phyloP scores from a whole-genome alignment of 2,797 vertebrate genomes.

The Melanotaenia nigrans region DNA sequence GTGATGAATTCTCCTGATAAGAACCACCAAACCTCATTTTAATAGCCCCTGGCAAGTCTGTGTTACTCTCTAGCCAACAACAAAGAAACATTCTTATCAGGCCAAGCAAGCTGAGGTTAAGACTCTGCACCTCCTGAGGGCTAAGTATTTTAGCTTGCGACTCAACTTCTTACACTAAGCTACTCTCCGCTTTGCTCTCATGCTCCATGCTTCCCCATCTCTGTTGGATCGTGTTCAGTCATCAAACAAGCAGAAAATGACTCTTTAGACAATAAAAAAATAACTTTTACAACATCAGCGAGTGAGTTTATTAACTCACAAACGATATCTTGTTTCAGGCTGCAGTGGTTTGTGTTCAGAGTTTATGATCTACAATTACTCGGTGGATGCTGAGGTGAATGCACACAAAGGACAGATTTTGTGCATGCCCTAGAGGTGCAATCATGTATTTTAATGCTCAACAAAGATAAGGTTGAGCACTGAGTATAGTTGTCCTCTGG shows the following conservation, averaged over 20 bases:
- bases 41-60: conserved; percentile 70
- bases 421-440: conserved; percentile 71
- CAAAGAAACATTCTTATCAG: conserved; percentile 78
- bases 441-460: conserved; percentile 81
- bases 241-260: conserved; percentile 57
- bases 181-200: conserved; percentile 58
- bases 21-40: conserved; percentile 63
- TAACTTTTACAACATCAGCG: conserved; percentile 52
- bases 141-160: conserved; percentile 73
- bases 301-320: conserved; percentile 57
- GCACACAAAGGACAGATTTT: conserved; percentile 69
- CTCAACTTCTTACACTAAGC: conserved; percentile 76
- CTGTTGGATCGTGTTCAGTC: conserved; percentile 48
- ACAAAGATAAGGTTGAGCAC: conserved; percentile 76
- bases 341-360: conserved; percentile 43
- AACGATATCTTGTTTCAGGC: conserved; percentile 56
- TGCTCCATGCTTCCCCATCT: conserved; percentile 41
- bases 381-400: conserved; percentile 49
- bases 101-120: conserved; percentile 75
- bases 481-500: conserved; percentile 69
- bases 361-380: conserved; percentile 64
- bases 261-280: conserved; percentile 47
- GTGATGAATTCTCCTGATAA: conserved; percentile 74
- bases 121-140: conserved; percentile 76
- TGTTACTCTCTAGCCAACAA: conserved; percentile 69